Evolutionary conservation across 2,797 vertebrate genomes (phyloP), one percentile per base, ranked within the genome.

Genomic region (Arrhamphus sclerolepis): DNA sequence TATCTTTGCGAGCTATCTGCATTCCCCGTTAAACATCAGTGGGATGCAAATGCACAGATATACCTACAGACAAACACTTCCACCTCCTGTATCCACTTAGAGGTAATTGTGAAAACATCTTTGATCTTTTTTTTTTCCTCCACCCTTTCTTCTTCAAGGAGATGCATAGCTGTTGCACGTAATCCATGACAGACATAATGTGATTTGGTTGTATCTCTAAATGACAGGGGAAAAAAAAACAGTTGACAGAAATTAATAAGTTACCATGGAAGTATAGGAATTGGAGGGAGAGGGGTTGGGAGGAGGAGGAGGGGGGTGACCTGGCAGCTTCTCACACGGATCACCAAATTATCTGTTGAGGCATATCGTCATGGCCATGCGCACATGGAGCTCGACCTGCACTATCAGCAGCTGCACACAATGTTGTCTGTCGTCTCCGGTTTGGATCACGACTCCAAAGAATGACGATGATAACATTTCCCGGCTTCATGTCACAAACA

Each of bases 171-270:
- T 92, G 76, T 88, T 73, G 76, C 74, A 75, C 92, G 89, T 95
- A 95, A 96, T 95, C 95, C 95, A 95, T 97, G 94, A 95, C 95
- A 94, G 94, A 92, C 93, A 92, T 96, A 96, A 97, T 94, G 93
- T 94, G 95, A 97, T 97, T 97, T 96, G 92, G 92, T 94, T 75
- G 85, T 95, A 96, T 96, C 95, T 95, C 92, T 90, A 91, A 94
- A 93, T 91, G 92, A 92, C 95, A 96, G 95, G 87, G 86, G 10
- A 34, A 34, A 34, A 9, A 89, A 93, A 86, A 82, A 82, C 91
- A 93, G 91, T 91, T 93, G 93, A 95, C 92, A 94, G 90, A 95
- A 95, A 91, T 94, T 92, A 93, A 91, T 94, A 94, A 94, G 93
- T 93, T 80, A 91, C 86, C 81, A 83, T 78, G 2, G 62, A 51